These are phyloP conservation scores for Rostratula benghalensis DNA, from an alignment of 2,113 vertebrate genomes.

Conservation along the genomic window DNA sequence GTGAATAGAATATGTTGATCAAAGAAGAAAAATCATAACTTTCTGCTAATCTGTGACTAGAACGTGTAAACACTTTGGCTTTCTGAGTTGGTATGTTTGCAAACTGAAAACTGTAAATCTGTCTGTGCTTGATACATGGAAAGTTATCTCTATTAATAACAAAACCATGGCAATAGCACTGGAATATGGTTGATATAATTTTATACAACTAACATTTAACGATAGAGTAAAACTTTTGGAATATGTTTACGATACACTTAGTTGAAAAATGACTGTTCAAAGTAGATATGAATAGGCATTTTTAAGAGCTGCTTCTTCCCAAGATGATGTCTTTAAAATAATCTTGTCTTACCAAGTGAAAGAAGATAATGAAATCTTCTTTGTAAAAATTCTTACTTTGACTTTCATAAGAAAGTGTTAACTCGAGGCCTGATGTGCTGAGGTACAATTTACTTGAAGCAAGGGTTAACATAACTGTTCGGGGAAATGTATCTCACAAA, in stretches of 20 bases:
- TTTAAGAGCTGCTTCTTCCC: neutral
- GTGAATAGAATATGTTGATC: neutral
- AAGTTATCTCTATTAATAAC: neutral
- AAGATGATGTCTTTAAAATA: neutral
- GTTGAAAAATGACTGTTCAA: neutral
- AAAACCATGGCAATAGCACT: neutral
- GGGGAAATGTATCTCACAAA: neutral
- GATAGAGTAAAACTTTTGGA: neutral
- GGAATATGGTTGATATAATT: neutral
- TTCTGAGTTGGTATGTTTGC: neutral
- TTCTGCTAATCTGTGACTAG: neutral
- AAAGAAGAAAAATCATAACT: neutral
- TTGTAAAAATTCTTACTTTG: neutral
- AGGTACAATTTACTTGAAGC: neutral
- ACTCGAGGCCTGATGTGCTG: neutral
- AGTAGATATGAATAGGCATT: neutral
- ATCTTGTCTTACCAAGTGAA: neutral
- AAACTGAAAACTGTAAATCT: neutral
- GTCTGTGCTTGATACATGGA: neutral
- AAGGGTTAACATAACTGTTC: neutral
- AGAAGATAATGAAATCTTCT: neutral
- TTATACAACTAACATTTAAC: neutral
- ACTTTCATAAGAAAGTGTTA: neutral
- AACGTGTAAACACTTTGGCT: neutral
- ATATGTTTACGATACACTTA: neutral